A percentile compares a stretch with the other conserved stretches of the same genome.
phyloP scores from a whole-genome alignment of 2,888 invertebrate genomes.

The Archips xylosteana region DNA sequence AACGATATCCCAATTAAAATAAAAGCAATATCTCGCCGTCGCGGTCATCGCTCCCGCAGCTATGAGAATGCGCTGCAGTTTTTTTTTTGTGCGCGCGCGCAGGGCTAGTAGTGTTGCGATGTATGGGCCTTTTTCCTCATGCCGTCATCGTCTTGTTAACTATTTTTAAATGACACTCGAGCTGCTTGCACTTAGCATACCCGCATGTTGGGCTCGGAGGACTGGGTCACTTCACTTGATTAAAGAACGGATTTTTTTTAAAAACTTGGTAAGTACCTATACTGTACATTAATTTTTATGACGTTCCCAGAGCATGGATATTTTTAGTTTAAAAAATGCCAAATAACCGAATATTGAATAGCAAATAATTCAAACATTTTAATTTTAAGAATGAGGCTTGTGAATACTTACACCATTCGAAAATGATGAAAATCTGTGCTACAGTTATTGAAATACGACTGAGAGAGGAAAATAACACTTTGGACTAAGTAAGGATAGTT shows the following conservation, averaged over 20 bases:
- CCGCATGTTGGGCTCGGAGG: background rate
- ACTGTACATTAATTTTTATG: no score
- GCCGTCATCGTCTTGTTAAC: background rate
- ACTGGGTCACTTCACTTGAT: background rate
- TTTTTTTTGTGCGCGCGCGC: slow-evolving; percentile 20
- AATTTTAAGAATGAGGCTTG: no score
- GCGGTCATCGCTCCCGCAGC: slow-evolving; percentile 17
- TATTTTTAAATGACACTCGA: background rate
- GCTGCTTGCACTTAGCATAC: background rate
- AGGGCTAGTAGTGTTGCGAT: slow-evolving; percentile 8
- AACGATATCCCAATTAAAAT: slow-evolving; percentile 8
- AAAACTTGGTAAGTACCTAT: no score
- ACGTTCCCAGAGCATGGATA: no score
- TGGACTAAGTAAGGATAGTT: no score
- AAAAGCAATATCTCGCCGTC: slow-evolving; percentile 11
- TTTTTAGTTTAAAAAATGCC: no score
- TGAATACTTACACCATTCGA: no score
- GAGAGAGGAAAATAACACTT: no score
- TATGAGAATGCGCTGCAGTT: slow-evolving; percentile 29
- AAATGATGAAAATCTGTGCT: no score
- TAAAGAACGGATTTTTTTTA: background rate
- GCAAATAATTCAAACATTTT: no score
- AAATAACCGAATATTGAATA: no score
- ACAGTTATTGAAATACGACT: no score
- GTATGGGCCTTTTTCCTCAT: slow-evolving; percentile 27